Conservation (phyloP, 1,140 invertebrate genomes). For the Drosophila subobscura region DNA sequence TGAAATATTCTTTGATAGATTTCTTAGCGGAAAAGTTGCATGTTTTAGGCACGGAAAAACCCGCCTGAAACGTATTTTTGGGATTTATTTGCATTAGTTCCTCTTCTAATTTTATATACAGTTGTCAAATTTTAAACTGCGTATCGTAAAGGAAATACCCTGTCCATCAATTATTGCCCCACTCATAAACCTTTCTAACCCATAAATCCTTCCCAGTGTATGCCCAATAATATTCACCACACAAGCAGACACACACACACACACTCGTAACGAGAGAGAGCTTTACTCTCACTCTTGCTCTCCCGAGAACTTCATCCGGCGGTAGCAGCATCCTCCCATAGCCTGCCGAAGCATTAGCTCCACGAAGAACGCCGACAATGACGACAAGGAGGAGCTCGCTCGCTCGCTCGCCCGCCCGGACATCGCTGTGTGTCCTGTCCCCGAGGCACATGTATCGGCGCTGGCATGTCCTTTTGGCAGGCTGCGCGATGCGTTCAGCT, state of each 20-base stretch:
- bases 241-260: not conserved
- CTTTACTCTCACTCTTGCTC: slow-evolving; percentile 28
- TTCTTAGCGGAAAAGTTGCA: too few species aligned
- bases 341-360: slow-evolving; percentile 34
- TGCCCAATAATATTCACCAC: slow-evolving; percentile 49
- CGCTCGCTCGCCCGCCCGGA: not conserved
- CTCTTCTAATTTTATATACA: too few species aligned
- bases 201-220: slow-evolving; percentile 34
- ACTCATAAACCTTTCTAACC: not conserved
- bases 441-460: too few species aligned
- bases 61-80: too few species aligned
- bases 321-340: slow-evolving; percentile 58
- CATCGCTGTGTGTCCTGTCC: not conserved
- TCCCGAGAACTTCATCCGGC: slow-evolving; percentile 58
- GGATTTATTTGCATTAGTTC: too few species aligned
- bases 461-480: slow-evolving; percentile 69
- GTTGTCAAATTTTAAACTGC: too few species aligned
- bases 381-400: slow-evolving; percentile 2
- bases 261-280: slow-evolving; percentile 22
- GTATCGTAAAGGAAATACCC: too few species aligned
- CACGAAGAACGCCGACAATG: slow-evolving; percentile 17
- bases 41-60: too few species aligned
- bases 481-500: slow-evolving; percentile 60
- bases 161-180: not conserved
- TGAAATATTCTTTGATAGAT: too few species aligned